Percentiles rank a stretch among this genome's conserved stretches.
Conservation (phyloP, 1,140 invertebrate species). For the Drosophila pachea region DNA sequence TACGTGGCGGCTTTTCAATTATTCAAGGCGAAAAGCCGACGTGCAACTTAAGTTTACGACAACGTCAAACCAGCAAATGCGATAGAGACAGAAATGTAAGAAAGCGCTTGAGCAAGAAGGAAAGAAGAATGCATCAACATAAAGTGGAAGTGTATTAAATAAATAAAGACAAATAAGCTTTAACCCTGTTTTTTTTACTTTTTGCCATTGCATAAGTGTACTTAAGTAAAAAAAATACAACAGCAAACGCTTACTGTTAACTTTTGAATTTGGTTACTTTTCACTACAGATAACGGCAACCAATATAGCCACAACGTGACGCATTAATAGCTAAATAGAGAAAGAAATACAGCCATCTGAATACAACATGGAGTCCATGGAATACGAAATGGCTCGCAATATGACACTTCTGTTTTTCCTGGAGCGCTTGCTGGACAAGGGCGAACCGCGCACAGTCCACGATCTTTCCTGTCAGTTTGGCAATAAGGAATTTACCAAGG, state of each 20-base stretch:
- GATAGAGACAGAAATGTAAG: slow-evolving; percentile 31
- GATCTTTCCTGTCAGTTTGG: slow-evolving; percentile 98
- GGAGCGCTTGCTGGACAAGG: slow-evolving; percentile 95
- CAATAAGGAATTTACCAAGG: slow-evolving; percentile 96
- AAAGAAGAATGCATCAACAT: slow-evolving; percentile 50
- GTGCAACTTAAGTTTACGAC: slow-evolving; percentile 57
- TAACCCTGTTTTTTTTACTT: slow-evolving; percentile 32
- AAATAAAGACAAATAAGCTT: slow-evolving; percentile 46
- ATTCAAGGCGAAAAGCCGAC: slow-evolving; percentile 54
- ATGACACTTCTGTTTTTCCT: slow-evolving; percentile 97
- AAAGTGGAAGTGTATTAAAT: slow-evolving; percentile 62
- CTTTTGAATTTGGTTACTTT: slow-evolving; percentile 16
- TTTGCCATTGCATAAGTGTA: slow-evolving; percentile 56
- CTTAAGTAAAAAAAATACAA: slow-evolving; percentile 11
- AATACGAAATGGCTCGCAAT: slow-evolving; percentile 95
- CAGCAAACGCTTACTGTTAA: not conserved
- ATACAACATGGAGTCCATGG: slow-evolving; percentile 91
- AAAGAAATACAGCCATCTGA: too few relatives aligned
- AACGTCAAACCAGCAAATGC: slow-evolving; percentile 18
- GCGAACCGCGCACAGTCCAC: slow-evolving; percentile 94
- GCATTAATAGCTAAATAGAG: slow-evolving; percentile 53
- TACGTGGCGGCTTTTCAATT: slow-evolving; percentile 56
- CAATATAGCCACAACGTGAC: slow-evolving; percentile 45
- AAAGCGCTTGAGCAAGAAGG: slow-evolving; percentile 17
- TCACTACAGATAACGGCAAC: slow-evolving; percentile 51